These are phyloP conservation scores for Eublepharis macularius DNA, from an alignment of 2,113 vertebrate genomes.

Conservation along the genomic window DNA sequence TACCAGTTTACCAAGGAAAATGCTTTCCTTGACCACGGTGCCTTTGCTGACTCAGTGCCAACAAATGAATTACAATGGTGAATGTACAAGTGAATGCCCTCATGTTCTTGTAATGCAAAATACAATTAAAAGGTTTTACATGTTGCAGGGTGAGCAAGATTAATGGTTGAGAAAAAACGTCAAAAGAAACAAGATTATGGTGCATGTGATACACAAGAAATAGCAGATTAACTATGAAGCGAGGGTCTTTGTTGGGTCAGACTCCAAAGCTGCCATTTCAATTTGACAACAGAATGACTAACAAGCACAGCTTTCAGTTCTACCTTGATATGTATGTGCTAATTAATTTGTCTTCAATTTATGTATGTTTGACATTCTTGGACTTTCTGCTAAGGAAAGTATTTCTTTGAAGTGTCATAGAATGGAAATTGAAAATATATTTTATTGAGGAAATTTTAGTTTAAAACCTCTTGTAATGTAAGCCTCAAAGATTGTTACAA, in stretches of 20 bases:
- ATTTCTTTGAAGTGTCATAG: constrained; percentile 20
- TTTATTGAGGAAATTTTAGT: too few relatives aligned
- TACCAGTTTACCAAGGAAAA: too few relatives aligned
- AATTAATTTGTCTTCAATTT: background rate
- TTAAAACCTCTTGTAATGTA: background rate
- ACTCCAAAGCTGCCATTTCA: constrained; percentile 39
- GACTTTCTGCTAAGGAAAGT: background rate
- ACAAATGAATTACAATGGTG: background rate
- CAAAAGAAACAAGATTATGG: constrained; percentile 57
- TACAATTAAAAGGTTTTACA: constrained; percentile 20
- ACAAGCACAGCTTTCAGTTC: constrained; percentile 5
- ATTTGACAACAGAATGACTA: constrained; percentile 15
- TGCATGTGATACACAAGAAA: constrained; percentile 52
- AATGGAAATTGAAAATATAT: background rate
- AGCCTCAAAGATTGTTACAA: background rate
- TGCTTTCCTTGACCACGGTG: background rate
- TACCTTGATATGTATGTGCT: background rate
- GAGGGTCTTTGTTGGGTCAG: constrained; percentile 3
- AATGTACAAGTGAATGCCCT: background rate
- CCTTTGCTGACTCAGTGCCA: background rate
- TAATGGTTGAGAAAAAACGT: constrained; percentile 56
- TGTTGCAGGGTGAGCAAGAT: constrained; percentile 48
- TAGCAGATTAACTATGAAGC: constrained; percentile 36
- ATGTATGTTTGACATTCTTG: background rate
- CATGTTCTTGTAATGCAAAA: constrained; percentile 20